These are phyloP conservation scores for Etia nguti DNA, from an alignment of 2,113 vertebrate genomes.

Conservation along the genomic window DNA sequence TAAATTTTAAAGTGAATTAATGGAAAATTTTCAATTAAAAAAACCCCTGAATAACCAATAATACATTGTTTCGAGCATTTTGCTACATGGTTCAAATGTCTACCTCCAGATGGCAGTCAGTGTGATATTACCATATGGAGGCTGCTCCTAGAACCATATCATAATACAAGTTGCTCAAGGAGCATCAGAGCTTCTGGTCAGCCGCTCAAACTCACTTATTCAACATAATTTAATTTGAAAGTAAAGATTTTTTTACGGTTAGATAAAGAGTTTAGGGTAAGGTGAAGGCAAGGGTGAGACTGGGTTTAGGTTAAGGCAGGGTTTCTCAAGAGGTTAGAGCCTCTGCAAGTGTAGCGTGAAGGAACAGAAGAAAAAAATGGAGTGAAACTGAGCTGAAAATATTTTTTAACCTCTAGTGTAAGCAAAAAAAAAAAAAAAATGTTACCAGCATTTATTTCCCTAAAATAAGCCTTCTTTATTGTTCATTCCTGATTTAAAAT, in stretches of 20 bases:
- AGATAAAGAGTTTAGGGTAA: not conserved
- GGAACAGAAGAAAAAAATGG: not conserved
- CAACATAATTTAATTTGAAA: not conserved
- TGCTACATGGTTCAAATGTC: not conserved
- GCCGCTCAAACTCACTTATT: not conserved
- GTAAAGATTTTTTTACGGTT: not conserved
- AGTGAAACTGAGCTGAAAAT: not conserved
- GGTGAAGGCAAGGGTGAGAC: not conserved
- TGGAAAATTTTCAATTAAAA: accelerated
- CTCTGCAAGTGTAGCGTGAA: not conserved
- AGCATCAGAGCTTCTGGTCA: not conserved
- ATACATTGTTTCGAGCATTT: not conserved
- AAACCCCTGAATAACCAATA: not conserved
- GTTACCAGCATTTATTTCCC: not conserved
- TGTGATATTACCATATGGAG: not conserved
- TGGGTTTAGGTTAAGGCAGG: not conserved
- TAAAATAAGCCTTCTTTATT: not conserved
- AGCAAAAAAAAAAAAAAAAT: not conserved
- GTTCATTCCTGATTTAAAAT: not conserved
- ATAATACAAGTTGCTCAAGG: not conserved
- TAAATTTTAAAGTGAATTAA: not conserved
- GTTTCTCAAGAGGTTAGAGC: not conserved
- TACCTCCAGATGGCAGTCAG: not conserved
- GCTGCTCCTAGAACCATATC: not conserved
- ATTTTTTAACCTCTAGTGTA: too few species aligned